Conservation (phyloP, 2,113 vertebrate genomes). For the Oryzias woworae region DNA sequence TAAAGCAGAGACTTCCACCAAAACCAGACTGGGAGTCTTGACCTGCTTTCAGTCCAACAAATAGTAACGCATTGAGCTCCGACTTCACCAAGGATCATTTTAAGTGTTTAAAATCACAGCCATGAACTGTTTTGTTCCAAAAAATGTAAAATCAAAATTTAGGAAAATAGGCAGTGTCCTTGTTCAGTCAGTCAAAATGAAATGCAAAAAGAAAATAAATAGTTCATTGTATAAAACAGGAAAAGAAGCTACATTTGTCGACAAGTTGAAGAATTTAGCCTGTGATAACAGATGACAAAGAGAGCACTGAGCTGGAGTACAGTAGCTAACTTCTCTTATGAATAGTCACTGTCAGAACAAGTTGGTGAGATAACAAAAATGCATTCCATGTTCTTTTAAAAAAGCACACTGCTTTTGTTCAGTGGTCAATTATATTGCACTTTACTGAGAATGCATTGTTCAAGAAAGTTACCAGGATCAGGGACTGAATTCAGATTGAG, state of each 20-base stretch:
- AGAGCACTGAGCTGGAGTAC: not conserved
- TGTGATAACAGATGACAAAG: conserved; percentile 14
- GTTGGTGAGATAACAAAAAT: conserved; percentile 1
- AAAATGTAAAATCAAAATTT: conserved; percentile 32
- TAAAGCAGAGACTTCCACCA: conserved; percentile 1
- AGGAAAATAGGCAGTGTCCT: conserved; percentile 21
- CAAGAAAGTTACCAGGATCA: conserved; percentile 6
- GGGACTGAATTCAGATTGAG: conserved; percentile 14
- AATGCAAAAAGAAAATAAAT: conserved; percentile 59
- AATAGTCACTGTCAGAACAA: conserved; percentile 12
- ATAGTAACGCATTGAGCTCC: conserved; percentile 25
- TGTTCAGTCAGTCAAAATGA: conserved; percentile 33
- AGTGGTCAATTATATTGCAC: conserved; percentile 78
- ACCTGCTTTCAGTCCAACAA: conserved; percentile 4
- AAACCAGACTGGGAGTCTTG: conserved; percentile 2
- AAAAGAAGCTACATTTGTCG: conserved; percentile 44
- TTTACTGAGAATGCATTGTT: conserved; percentile 32
- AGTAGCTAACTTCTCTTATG: not conserved
- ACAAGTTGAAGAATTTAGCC: not conserved
- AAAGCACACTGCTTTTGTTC: conserved; percentile 34
- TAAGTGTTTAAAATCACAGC: conserved; percentile 7
- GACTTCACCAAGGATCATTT: conserved; percentile 13
- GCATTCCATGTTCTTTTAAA: conserved; percentile 2
- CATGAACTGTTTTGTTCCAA: conserved; percentile 16
- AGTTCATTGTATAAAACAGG: conserved; percentile 28